phyloP scores from a whole-genome alignment of 2,888 invertebrate species.

The Drosophila prolongata region DNA sequence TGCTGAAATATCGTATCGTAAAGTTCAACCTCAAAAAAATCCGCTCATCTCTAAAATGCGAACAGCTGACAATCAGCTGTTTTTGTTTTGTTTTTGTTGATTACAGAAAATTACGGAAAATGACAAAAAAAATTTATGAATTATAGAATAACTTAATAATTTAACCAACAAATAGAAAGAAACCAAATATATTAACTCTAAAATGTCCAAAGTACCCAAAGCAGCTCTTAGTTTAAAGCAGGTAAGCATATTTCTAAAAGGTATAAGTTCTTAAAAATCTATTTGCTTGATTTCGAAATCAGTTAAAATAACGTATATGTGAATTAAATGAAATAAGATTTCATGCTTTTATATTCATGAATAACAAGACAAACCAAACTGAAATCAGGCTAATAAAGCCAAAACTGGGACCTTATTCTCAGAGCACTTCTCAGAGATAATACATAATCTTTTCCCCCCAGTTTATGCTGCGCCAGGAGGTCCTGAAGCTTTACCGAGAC shows the following conservation, averaged over 20 bases:
- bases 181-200: constrained; percentile 12
- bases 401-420: too few species aligned
- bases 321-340: background rate
- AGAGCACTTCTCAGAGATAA: too few species aligned
- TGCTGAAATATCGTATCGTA: constrained; percentile 1
- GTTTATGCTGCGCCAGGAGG: constrained; percentile 93
- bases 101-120: constrained; percentile 3
- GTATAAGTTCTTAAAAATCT: background rate
- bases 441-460: constrained; percentile 82
- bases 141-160: background rate
- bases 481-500: constrained; percentile 90
- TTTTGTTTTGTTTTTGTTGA: constrained; percentile 30
- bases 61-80: constrained; percentile 54
- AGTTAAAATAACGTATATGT: background rate
- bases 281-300: background rate
- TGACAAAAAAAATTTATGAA: background rate
- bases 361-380: too few species aligned
- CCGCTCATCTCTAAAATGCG: background rate
- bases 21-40: background rate
- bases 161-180: background rate
- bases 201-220: constrained; percentile 84
- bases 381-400: too few species aligned
- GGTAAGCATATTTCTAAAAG: constrained; percentile 81
- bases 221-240: constrained; percentile 87
- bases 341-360: too few species aligned